Evolutionary conservation across 92 coral and sea anemone species (phyloP).

Genomic region (Desmophyllum pertusum): DNA sequence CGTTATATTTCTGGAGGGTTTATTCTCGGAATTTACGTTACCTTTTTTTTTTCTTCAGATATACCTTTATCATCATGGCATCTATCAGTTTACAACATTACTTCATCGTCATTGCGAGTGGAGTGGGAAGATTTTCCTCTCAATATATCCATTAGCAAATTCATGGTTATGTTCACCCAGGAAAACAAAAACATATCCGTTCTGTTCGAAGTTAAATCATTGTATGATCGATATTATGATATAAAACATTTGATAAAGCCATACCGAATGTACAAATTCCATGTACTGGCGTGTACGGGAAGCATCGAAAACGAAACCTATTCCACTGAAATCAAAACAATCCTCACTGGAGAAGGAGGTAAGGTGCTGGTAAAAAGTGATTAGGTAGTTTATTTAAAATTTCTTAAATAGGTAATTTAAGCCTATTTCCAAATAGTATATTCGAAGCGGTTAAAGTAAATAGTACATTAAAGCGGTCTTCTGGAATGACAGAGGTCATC

Average conservation of each 20-base stretch:
- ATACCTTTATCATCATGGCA: not conserved
- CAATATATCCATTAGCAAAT: not conserved
- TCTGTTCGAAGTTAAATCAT: conserved; percentile 7
- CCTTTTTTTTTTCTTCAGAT: not conserved
- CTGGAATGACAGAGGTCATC: no score
- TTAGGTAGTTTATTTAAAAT: no score
- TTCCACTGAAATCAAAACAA: not conserved
- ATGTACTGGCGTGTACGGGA: conserved; percentile 10
- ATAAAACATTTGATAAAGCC: not conserved
- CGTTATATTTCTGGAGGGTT: no score
- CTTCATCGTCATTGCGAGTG: conserved; percentile 2
- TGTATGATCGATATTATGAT: not conserved
- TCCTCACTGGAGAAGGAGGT: conserved; percentile 20
- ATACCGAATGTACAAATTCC: conserved; percentile 3
- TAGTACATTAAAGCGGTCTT: no score
- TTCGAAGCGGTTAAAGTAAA: no score
- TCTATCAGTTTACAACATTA: conserved; percentile 6
- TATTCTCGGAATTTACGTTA: not conserved
- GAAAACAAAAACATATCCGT: not conserved
- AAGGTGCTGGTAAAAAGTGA: not conserved
- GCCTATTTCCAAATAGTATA: no score
- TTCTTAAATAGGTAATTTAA: no score
- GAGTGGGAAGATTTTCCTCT: conserved; percentile 22
- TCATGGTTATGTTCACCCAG: conserved; percentile 14
- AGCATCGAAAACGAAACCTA: conserved; percentile 2